Evolutionary conservation across 2,888 invertebrate genomes (phyloP).

Genomic region (Eurytoma adleriae): DNA sequence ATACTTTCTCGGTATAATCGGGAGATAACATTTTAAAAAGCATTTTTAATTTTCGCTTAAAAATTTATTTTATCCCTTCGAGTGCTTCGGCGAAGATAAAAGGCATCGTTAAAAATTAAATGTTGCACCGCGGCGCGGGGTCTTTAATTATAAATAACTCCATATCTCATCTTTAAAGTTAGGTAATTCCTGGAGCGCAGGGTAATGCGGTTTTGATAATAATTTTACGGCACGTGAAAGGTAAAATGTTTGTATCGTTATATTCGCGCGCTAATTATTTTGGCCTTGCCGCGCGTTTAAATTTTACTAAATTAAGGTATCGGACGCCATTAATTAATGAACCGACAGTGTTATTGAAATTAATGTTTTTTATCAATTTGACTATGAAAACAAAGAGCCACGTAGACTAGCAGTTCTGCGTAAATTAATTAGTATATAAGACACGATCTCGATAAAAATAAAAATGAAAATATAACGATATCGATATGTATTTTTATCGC

Average conservation of each 20-base stretch:
- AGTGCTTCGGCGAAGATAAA: too few relatives aligned
- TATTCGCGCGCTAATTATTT: conserved; percentile 46
- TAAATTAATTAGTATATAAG: too few relatives aligned
- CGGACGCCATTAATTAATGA: conserved; percentile 31
- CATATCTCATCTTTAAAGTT: conserved; percentile 6
- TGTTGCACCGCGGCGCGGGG: too few relatives aligned
- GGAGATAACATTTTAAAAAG: too few relatives aligned
- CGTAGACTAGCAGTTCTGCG: too few relatives aligned
- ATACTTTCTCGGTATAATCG: too few relatives aligned
- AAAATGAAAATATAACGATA: too few relatives aligned
- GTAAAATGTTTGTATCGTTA: conserved; percentile 29
- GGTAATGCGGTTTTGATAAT: conserved; percentile 41
- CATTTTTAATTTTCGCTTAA: too few relatives aligned
- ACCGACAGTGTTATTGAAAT: conserved; percentile 9
- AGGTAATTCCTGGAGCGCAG: conserved; percentile 24
- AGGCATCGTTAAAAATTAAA: too few relatives aligned
- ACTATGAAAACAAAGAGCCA: background rate
- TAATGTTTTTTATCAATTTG: conserved; percentile 24
- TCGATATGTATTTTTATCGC: too few relatives aligned
- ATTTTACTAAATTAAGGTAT: conserved; percentile 42
- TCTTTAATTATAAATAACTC: background rate
- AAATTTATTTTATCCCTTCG: too few relatives aligned
- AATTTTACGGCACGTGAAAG: conserved; percentile 26
- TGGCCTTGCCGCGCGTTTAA: conserved; percentile 21
- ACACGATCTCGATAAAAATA: too few relatives aligned